phyloP scores from a whole-genome alignment of 2,113 vertebrate genomes.

The Polypterus senegalus region DNA sequence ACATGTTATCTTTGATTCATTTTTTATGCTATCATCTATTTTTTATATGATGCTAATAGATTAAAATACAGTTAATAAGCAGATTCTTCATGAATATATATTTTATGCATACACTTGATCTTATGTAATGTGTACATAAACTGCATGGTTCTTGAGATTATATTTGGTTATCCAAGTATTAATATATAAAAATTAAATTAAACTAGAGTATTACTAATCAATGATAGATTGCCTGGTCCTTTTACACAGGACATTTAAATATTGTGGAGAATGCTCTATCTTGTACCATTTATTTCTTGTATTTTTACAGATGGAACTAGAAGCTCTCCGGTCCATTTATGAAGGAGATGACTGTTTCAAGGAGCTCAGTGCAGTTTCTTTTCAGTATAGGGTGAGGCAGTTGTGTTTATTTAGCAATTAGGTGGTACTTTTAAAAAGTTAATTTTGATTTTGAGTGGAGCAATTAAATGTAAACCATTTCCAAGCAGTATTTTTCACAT shows the following conservation, averaged over 20 bases:
- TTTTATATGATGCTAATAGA: no score
- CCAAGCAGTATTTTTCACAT: no score
- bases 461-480: no score
- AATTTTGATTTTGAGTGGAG: no score
- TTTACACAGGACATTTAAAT: neutral
- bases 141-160: neutral
- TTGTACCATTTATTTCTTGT: neutral
- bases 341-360: conserved; percentile 89
- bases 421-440: no score
- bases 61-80: no score
- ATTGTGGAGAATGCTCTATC: neutral
- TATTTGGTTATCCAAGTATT: neutral
- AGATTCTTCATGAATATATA: no score
- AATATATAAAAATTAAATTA: neutral
- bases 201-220: neutral
- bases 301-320: conserved; percentile 79
- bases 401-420: no score
- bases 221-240: neutral
- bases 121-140: neutral
- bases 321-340: conserved; percentile 89
- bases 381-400: conserved; percentile 80
- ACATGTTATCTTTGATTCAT: no score
- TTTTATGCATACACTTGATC: no score
- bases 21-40: no score
- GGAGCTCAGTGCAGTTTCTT: conserved; percentile 74